These are phyloP conservation scores for Rotaria macrura DNA, from an alignment of 2,888 invertebrate genomes.

Conservation along the genomic window DNA sequence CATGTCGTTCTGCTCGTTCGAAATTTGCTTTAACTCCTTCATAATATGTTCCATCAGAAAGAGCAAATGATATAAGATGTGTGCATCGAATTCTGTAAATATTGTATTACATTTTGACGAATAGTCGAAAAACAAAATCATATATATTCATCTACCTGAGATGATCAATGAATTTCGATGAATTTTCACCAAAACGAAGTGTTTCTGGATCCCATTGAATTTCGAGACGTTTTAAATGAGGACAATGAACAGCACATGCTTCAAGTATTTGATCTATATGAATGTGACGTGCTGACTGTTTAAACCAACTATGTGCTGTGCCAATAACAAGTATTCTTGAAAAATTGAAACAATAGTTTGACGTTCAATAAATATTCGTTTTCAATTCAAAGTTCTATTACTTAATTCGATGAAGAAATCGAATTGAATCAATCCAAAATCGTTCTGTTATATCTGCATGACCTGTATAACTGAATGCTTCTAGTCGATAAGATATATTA, in stretches of 20 bases:
- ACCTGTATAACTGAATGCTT: slow-evolving; percentile 76
- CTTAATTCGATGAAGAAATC: slow-evolving; percentile 80
- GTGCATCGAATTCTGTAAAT: slow-evolving; percentile 67
- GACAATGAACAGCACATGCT: slow-evolving; percentile 82
- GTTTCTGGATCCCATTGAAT: slow-evolving; percentile 97
- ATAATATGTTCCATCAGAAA: slow-evolving; percentile 96
- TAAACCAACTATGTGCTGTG: slow-evolving; percentile 83
- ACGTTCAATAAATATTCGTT: not conserved
- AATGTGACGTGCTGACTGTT: slow-evolving; percentile 69
- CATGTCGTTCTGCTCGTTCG: slow-evolving; percentile 86
- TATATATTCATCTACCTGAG: slow-evolving; percentile 61
- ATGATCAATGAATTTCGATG: slow-evolving; percentile 95
- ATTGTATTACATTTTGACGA: not conserved
- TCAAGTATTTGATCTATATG: slow-evolving; percentile 93
- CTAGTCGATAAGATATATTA: slow-evolving; percentile 59
- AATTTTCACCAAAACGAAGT: slow-evolving; percentile 92
- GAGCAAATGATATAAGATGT: slow-evolving; percentile 75
- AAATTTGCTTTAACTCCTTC: slow-evolving; percentile 98
- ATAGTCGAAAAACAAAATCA: not conserved
- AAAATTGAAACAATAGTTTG: slow-evolving; percentile 30
- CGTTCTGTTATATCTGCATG: slow-evolving; percentile 97
- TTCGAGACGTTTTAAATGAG: slow-evolving; percentile 76
- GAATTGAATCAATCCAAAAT: slow-evolving; percentile 87
- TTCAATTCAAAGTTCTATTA: slow-evolving; percentile 44
- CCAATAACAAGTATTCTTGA: slow-evolving; percentile 87